These are phyloP conservation scores for Penelope pileata DNA, from an alignment of 2,113 vertebrate species.

Conservation along the genomic window DNA sequence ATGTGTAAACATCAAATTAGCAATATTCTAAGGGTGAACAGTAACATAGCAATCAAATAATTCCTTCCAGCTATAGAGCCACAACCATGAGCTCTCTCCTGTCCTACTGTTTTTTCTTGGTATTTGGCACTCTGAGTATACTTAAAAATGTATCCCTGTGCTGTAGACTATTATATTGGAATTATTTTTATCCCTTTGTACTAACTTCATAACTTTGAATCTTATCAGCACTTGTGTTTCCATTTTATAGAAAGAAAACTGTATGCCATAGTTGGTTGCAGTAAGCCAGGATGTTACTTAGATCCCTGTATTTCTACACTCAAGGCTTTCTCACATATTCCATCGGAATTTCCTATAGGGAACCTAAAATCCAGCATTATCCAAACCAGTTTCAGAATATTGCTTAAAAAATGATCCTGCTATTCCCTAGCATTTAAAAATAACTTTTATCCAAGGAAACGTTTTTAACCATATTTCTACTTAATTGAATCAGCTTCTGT, in stretches of 20 bases:
- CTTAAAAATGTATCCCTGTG: not conserved
- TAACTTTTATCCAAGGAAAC: not conserved
- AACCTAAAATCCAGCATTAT: not conserved
- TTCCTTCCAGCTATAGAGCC: not conserved
- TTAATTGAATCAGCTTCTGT: not conserved
- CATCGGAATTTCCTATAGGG: not conserved
- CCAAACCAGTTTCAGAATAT: not conserved
- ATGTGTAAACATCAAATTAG: slow-evolving; percentile 35
- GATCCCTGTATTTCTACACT: not conserved
- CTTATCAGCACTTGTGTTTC: not conserved
- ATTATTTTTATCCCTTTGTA: not conserved
- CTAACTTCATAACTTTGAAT: not conserved
- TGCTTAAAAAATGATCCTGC: not conserved
- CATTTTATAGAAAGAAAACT: not conserved
- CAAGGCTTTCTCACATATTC: not conserved
- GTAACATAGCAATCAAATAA: not conserved
- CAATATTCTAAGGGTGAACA: slow-evolving; percentile 4
- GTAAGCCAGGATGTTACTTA: not conserved
- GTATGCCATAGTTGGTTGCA: not conserved
- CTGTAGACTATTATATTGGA: not conserved
- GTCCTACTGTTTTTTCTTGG: not conserved
- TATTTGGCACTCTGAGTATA: not conserved
- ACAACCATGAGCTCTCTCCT: not conserved
- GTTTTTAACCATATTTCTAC: not conserved
- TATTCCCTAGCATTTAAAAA: not conserved